Base-by-base conservation (phyloP, 2,888 invertebrate genomes). In the Rhingia rostrata region DNA sequence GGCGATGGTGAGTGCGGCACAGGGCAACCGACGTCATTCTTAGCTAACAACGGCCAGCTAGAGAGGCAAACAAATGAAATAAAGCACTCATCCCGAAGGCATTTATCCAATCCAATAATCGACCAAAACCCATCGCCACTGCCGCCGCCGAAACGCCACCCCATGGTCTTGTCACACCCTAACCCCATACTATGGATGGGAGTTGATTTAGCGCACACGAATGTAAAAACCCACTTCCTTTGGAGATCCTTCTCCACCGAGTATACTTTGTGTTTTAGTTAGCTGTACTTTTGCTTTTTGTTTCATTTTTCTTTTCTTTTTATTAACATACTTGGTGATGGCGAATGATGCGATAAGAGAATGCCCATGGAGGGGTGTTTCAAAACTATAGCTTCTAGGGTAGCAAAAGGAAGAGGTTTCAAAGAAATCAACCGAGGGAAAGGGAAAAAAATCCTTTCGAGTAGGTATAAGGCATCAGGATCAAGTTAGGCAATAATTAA, bases 61-160 rank as follows among this genome's bases (percentile, higher is more conserved):
- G 61, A 39, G 60, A 33, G 51, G 66, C 58, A 78, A 61, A 64
- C 54, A 79, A 74, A 79, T 51, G 63, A 69, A 74, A 79, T 79
- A 74, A 39, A 74, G 64, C 56, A 72, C 75, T 60, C 74, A 84
- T 79, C 56, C 79, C 69, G 58, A 58, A 73, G 83, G 75, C 73
- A 83, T 78, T 69, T 54, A 72, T 54, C 49, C 82, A 83, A 83
- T 83, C 78, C 66, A 72, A 78, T 83, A 78, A 83, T 83, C 82
- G 82, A 67, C 81, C 70, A 60, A 64, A 53, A 60, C 63, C 43
- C 61, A 53, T 43, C 47, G n/a, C 41, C 41, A 7, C 39, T n/a
- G 30, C 6, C 10, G 39, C 10, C 39, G 39, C 39, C 39, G 10
- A 10, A 22, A 2, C 22, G 53, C 33, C 33, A 14, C 14, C 45